A percentile compares a stretch with the other conserved stretches of the same genome.
Evolutionary conservation across 2,113 vertebrate species (phyloP).

Genomic region (Fukomys damarensis): DNA sequence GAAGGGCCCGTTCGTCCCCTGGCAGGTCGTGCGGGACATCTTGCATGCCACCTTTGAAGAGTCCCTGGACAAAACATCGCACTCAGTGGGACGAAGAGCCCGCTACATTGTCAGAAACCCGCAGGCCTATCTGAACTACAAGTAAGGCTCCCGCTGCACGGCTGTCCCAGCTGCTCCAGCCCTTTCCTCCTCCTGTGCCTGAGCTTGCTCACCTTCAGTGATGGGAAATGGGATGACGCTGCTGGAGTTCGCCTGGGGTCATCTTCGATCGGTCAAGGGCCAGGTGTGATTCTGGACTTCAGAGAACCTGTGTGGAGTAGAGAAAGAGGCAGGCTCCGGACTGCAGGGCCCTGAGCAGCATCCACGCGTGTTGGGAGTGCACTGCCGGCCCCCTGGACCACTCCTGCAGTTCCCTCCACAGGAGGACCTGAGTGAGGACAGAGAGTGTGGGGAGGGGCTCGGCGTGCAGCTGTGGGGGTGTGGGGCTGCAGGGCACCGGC

Average conservation of each 20-base stretch:
- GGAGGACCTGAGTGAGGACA: not conserved
- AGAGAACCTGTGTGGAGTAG: not conserved
- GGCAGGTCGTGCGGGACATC: constrained; percentile 95
- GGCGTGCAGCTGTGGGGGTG: rapidly evolving
- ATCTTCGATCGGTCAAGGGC: not conserved
- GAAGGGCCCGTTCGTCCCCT: constrained; percentile 92
- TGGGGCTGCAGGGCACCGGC: not conserved
- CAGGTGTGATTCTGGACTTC: rapidly evolving
- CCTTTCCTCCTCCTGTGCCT: not conserved
- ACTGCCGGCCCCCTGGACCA: not conserved
- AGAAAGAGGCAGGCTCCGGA: not conserved
- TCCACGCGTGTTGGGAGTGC: too few species aligned
- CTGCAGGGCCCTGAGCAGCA: not conserved
- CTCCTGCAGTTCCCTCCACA: not conserved
- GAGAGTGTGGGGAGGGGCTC: not conserved
- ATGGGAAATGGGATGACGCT: too few species aligned
- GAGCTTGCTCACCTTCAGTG: rapidly evolving
- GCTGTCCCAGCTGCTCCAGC: rapidly evolving
- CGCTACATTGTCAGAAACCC: constrained; percentile 96
- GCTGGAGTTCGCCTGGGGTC: not conserved
- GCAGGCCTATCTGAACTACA: constrained; percentile 95
- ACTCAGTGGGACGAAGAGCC: constrained; percentile 92
- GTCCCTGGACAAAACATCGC: constrained; percentile 95
- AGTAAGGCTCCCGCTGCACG: constrained; percentile 82
- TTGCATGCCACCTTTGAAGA: constrained; percentile 93